These are phyloP conservation scores for Mongoloraphidia duomilia DNA, from an alignment of 2,888 invertebrate genomes.

Conservation along the genomic window DNA sequence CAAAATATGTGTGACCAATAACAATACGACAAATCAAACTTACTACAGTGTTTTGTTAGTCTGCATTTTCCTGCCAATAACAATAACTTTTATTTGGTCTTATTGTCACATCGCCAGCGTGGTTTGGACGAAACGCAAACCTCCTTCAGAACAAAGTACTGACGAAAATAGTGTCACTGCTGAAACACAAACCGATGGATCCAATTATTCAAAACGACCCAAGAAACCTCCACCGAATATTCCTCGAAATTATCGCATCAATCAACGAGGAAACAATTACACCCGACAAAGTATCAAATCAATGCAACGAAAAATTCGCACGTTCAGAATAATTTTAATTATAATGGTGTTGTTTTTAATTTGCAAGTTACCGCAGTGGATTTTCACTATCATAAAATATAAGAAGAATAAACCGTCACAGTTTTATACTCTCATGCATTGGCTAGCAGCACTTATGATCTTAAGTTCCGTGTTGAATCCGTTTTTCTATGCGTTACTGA, in stretches of 20 bases:
- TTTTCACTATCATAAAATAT: slow-evolving; percentile 32
- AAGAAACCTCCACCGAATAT: slow-evolving; percentile 11
- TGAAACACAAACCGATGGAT: slow-evolving; percentile 5
- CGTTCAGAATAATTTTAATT: slow-evolving; percentile 38
- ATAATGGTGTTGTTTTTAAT: slow-evolving; percentile 38
- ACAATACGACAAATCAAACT: slow-evolving; percentile 9
- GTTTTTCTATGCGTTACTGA: slow-evolving; percentile 41
- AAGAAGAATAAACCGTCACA: slow-evolving; percentile 18
- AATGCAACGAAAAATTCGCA: slow-evolving; percentile 35
- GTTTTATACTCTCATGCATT: slow-evolving; percentile 18
- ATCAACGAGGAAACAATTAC: neutral
- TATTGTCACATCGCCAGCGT: slow-evolving; percentile 35
- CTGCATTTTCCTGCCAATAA: slow-evolving; percentile 33
- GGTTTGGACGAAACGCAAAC: slow-evolving; percentile 33
- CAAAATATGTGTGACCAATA: too few species aligned
- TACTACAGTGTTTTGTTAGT: slow-evolving; percentile 22
- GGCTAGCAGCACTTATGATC: slow-evolving; percentile 35
- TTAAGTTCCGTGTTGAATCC: slow-evolving; percentile 41
- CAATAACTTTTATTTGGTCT: slow-evolving; percentile 34
- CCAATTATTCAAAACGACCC: slow-evolving; percentile 3
- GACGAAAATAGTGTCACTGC: neutral
- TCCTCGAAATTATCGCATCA: neutral
- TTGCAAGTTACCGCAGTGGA: slow-evolving; percentile 39
- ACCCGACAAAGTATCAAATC: neutral
- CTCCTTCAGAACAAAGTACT: slow-evolving; percentile 13